Evolutionary conservation across 2,113 vertebrate species (phyloP), one percentile per base, ranked within the genome.

Genomic region (Hippocampus mohnikei): DNA sequence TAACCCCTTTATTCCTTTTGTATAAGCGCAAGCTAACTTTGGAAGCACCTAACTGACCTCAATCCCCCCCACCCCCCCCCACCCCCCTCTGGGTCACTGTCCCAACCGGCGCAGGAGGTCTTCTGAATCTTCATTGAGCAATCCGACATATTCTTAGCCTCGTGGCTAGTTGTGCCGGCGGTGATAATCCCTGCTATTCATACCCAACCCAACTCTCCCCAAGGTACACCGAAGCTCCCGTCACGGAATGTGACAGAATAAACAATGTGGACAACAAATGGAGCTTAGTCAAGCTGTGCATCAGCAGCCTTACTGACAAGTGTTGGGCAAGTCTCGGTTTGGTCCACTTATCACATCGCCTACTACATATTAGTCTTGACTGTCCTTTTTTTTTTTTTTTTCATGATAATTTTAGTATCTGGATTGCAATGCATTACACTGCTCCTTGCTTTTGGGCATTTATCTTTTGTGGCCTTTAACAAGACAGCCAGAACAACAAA

Each of bases 121-220:
- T 61, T 71, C 27, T 18, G 58, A 33, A 60, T 60, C 41, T 25
- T 42, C 60, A 64, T 60, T 82, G 59, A 74, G 53, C 79, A 68
- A 77, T 76, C 78, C 40, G 55, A 66, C 61, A 40, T 80, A 83
- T 81, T 79, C 72, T 85, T 77, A 79, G 79, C 80, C 69, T 33
- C 53, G n/a, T 58, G 70, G 68, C 84, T 85, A 79, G 75, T 76
- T 72, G 70, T 75, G 81, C 74, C 79, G 42, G 68, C 13, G 53
- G 76, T 25, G 85, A 87, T 90, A 83, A 88, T 83, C 68, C 76
- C 55, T 68, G 71, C 87, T 88, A 83, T 87, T 86, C 82, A 79
- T 86, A 81, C 74, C 52, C 67, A 6, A 70, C 40, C 56, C 70
- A 83, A 86, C 74, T 52, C 76, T 81, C 42, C 42, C 62, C 60